Evolutionary conservation across 2,888 invertebrate species (phyloP).

Genomic region (Acronicta alni): DNA sequence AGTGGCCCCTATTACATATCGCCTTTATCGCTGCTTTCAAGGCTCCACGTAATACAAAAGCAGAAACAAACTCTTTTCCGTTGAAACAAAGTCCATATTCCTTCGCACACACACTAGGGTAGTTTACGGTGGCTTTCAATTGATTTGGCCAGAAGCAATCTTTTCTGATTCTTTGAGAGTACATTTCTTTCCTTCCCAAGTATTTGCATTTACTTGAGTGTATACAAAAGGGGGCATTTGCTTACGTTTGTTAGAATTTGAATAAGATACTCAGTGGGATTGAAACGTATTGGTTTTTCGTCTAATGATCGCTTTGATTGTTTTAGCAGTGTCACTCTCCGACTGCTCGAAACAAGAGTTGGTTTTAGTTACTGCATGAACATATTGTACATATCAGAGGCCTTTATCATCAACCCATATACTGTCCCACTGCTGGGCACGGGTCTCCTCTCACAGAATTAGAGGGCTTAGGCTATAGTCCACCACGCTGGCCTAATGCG

Average conservation of each 20-base stretch:
- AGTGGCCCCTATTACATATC: neutral
- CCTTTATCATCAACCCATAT: too few species aligned
- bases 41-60: conserved; percentile 11
- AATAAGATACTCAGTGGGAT: conserved; percentile 61
- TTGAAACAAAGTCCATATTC: conserved; percentile 43
- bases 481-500: too few species aligned
- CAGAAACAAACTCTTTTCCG: conserved; percentile 15
- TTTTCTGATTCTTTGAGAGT: conserved; percentile 74
- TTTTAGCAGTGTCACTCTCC: conserved; percentile 15
- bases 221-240: conserved; percentile 77
- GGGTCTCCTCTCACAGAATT: too few species aligned
- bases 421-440: too few species aligned
- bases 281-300: conserved; percentile 63
- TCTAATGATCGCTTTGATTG: conserved; percentile 45
- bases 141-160: conserved; percentile 78
- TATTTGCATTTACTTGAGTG: conserved; percentile 79
- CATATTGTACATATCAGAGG: too few species aligned
- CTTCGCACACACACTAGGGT: conserved; percentile 19
- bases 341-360: neutral
- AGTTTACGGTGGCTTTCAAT: conserved; percentile 67
- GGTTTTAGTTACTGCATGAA: too few species aligned
- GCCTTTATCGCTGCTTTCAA: conserved; percentile 19
- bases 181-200: conserved; percentile 72
- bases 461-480: too few species aligned
- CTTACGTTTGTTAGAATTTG: conserved; percentile 72